Evolutionary conservation across 1,140 invertebrate species (phyloP), one percentile per base, ranked within the genome.

Genomic region (Archivesica marissinica): DNA sequence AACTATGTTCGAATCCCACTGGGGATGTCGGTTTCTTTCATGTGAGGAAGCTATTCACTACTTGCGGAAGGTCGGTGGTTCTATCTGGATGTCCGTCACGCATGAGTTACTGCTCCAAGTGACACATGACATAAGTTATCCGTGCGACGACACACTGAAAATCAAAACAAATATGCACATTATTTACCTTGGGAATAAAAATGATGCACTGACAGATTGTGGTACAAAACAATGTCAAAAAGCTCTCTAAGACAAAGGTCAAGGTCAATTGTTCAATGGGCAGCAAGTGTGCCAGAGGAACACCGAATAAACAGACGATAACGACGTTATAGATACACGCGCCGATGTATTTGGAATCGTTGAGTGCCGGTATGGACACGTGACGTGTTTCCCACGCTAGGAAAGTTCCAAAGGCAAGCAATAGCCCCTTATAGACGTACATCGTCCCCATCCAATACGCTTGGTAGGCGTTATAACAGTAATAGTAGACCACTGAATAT

Each of bases 251-350:
- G 11, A 81, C 78, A 59, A 86, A 90, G 64, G 47, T 77, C 7
- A 87, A 30, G 47, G 88, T 77, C 47, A 76, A 79, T 25, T 86
- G 74, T 50, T 84, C 70, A 3, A 87, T 88, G 54, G 79, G 99
- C 94, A 61, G 99, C 98, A 87, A 95, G 96, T 79, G 76, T 68
- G 97, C 97, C 82, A 99, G 97, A 0, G 98, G 97, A 2, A 98
- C 97, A 7, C 98, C 98, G 90, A 98, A 56, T 2, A 99, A 96
- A 93, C 98, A 99, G 96, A 99, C 99, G 89, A 99, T 98, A 59
- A 99, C 97, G 47, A 99, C 98, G 93, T 99, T 99, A 94, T 99
- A 99, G 20, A 99, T 98, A 52, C 97, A 98, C 94, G 99, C 96
- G 13, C 95, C 95, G 35, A 91, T 90, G 70, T 84, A 85, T 56